Evolutionary conservation across 2,888 invertebrate genomes (phyloP).

Genomic region (Leptodirus hochenwartii): DNA sequence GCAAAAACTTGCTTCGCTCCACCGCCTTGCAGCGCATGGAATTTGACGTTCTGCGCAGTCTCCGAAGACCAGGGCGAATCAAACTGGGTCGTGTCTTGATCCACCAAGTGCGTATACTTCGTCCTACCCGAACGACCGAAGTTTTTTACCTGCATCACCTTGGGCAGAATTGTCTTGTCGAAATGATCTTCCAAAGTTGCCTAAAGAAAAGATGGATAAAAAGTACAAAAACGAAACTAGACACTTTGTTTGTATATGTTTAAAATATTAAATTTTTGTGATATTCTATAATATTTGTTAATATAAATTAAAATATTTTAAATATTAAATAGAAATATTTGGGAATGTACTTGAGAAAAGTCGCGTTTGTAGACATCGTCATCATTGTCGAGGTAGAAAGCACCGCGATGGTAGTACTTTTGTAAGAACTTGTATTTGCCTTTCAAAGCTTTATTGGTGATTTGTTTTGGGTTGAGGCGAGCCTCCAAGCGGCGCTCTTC

Average conservation of each 20-base stretch:
- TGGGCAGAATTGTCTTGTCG: conserved; percentile 94
- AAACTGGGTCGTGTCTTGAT: conserved; percentile 96
- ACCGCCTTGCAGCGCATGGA: conserved; percentile 72
- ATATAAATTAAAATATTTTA: too few species aligned
- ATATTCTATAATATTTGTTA: too few species aligned
- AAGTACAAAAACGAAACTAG: too few species aligned
- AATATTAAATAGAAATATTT: too few species aligned
- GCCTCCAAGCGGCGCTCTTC: conserved; percentile 85
- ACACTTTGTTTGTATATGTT: too few species aligned
- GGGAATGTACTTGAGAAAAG: conserved; percentile 82
- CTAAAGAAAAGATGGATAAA: too few species aligned
- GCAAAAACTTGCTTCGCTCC: conserved; percentile 89
- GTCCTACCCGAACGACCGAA: conserved; percentile 97
- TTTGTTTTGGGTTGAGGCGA: conserved; percentile 74
- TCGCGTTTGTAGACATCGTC: conserved; percentile 82
- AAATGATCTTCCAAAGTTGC: conserved; percentile 98
- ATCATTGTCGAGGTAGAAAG: conserved; percentile 91
- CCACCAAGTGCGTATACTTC: conserved; percentile 97
- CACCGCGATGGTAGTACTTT: conserved; percentile 99
- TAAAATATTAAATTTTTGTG: too few species aligned
- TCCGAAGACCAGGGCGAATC: conserved; percentile 96
- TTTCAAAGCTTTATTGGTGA: conserved; percentile 89
- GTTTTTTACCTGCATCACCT: conserved; percentile 99
- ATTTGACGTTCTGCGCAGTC: conserved; percentile 73
- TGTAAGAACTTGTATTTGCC: conserved; percentile 99